Evolutionary conservation across 2,888 invertebrate genomes (phyloP).

Genomic region (Drosophila sordidula): DNA sequence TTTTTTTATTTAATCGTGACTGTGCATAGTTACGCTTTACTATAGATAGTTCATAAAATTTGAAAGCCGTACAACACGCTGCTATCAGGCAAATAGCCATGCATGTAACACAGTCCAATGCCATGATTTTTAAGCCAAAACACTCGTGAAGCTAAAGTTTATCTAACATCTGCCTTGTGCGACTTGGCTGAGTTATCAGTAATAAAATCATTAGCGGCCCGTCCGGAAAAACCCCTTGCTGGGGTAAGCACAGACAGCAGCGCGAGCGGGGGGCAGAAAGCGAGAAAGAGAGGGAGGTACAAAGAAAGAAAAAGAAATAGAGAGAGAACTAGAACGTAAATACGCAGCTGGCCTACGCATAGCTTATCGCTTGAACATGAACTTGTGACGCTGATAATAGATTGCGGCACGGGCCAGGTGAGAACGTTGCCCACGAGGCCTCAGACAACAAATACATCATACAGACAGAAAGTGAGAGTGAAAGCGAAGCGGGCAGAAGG

Average conservation of each 20-base stretch:
- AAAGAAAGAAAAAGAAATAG: too few relatives aligned
- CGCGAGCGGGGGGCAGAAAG: conserved; percentile 21
- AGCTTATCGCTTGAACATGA: conserved; percentile 52
- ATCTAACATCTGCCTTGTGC: conserved; percentile 27
- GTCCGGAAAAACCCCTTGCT: conserved; percentile 18
- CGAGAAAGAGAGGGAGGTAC: background rate
- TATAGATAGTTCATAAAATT: too few relatives aligned
- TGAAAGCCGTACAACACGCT: conserved; percentile 26
- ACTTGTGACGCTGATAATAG: conserved; percentile 57
- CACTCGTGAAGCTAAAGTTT: conserved; percentile 8
- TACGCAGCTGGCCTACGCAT: conserved; percentile 56
- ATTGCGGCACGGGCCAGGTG: conserved; percentile 52
- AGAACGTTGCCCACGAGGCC: conserved; percentile 19
- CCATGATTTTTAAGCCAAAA: conserved; percentile 46
- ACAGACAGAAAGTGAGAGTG: conserved; percentile 4
- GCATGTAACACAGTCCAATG: conserved; percentile 28
- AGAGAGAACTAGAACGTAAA: conserved; percentile 20
- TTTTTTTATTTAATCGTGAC: too few relatives aligned
- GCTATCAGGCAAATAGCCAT: conserved; percentile 34
- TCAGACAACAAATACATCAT: conserved; percentile 11
- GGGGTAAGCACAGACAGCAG: conserved; percentile 15
- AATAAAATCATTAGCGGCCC: conserved; percentile 3
- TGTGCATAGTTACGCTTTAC: too few relatives aligned
- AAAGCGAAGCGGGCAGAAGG: background rate
- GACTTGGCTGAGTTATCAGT: conserved; percentile 18